Evolutionary conservation across 2,113 vertebrate species (phyloP).

Genomic region (Macroglossus sobrinus): DNA sequence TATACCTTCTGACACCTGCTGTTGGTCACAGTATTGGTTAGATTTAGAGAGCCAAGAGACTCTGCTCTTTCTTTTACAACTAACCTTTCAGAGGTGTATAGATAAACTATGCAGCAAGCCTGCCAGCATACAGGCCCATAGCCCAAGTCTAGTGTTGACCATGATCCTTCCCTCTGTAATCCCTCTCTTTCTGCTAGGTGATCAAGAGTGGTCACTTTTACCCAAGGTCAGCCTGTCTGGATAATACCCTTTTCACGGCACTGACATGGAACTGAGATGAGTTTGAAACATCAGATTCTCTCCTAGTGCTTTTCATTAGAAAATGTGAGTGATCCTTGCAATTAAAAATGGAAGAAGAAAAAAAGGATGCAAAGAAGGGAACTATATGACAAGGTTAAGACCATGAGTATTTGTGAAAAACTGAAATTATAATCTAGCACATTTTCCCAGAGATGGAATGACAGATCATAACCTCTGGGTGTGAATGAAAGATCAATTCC

Average conservation of each 20-base stretch:
- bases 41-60: neutral
- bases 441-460: neutral
- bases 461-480: neutral
- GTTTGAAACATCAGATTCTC: neutral
- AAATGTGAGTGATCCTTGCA: neutral
- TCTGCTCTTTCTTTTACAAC: neutral
- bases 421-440: neutral
- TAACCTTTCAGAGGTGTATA: neutral
- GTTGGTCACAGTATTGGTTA: neutral
- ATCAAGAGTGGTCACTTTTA: neutral
- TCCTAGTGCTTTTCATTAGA: neutral
- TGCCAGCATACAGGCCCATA: neutral
- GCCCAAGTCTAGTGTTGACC: neutral
- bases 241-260: neutral
- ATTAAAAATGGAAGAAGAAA: neutral
- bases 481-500: neutral
- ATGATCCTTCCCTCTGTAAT: neutral
- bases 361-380: neutral
- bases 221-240: neutral
- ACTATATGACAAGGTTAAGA: neutral
- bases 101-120: neutral
- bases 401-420: neutral
- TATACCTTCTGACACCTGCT: neutral
- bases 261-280: neutral
- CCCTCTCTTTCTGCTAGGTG: neutral